Base-by-base conservation (phyloP, 2,113 vertebrate genomes). In the Sinosuthora webbiana region DNA sequence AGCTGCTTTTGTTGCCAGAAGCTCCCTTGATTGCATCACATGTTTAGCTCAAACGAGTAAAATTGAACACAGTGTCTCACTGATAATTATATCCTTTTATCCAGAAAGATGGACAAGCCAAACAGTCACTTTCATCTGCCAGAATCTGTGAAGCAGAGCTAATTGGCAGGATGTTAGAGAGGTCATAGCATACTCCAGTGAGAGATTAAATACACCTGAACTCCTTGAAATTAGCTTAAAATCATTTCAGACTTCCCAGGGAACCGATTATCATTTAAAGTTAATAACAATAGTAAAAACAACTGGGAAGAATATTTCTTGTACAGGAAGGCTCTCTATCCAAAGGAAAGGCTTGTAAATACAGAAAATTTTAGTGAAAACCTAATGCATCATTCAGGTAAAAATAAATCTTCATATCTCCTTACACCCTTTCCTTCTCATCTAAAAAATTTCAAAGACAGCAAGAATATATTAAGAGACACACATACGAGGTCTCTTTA, bases 1-100 rank as follows among this genome's bases (percentile, higher is more conserved):
- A 97, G 81, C 95, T 97, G 97, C 86, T 94, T 93, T 95, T 95
- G 94, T 91, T 96, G 81, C 91, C 41, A 84, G 68, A 69, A 85
- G 21, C 47, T 96, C 96, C 95, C 95, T 93, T 91, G 95, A 87
- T 81, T 93, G 65, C 62, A 76, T 79, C 90, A 94, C 65, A 23
- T 74, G 42, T 76, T 87, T 74, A 85, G 33, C 41, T 91, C 62
- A 90, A 87, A 87, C 81, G 79, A 87, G 71, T 89, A 71, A 80
- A 68, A 80, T 6, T 90, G 90, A 88, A 87, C 56, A 70, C 21
- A 27, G 16, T 50, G 57, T 75, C 73, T 96, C 76, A 53, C 62
- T 88, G 85, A 52, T 89, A 95, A 92, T 94, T 93, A 69, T 6
- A 87, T 41, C 11, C 73, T 85, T 87, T 90, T 63, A 78, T 87